Percentiles rank a stretch among this genome's conserved stretches.
Evolutionary conservation across 2,888 invertebrate genomes (phyloP).

Genomic region (Helleia helle): DNA sequence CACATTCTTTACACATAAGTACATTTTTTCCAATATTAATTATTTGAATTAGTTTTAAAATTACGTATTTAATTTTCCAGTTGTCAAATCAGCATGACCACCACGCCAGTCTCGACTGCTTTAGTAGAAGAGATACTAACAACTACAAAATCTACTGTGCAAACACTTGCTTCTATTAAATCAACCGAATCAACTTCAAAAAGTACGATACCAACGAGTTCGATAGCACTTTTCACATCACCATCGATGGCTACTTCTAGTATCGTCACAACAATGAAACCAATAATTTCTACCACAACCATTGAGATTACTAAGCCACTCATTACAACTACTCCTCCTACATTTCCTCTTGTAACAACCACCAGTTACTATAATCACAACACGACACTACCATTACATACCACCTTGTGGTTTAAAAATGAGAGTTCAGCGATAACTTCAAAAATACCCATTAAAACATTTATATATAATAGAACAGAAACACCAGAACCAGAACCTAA

Average conservation of each 20-base stretch:
- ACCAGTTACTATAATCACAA: constrained; percentile 16
- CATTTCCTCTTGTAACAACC: constrained; percentile 18
- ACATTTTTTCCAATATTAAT: too few relatives aligned
- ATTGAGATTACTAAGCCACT: background rate
- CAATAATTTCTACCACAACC: background rate
- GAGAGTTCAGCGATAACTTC: constrained; percentile 13
- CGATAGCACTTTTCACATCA: constrained; percentile 16
- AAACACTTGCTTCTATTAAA: constrained; percentile 29
- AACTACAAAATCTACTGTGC: constrained; percentile 35
- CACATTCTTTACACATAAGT: too few relatives aligned
- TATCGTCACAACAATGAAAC: constrained; percentile 4
- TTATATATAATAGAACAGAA: constrained; percentile 33
- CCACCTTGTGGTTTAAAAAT: constrained; percentile 11
- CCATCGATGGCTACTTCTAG: constrained; percentile 15
- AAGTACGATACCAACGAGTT: constrained; percentile 17
- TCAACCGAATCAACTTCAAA: constrained; percentile 27
- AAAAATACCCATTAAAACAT: constrained; percentile 20
- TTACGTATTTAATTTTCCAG: constrained; percentile 42
- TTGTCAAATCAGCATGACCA: constrained; percentile 51
- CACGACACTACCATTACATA: constrained; percentile 14
- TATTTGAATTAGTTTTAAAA: too few relatives aligned
- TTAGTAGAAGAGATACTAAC: constrained; percentile 51
- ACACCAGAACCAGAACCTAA: constrained; percentile 19
- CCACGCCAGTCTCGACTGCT: constrained; percentile 38
- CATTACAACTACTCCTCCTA: constrained; percentile 6